Conservation (phyloP, 2,113 vertebrate species). For the Lipophrys pholis region DNA sequence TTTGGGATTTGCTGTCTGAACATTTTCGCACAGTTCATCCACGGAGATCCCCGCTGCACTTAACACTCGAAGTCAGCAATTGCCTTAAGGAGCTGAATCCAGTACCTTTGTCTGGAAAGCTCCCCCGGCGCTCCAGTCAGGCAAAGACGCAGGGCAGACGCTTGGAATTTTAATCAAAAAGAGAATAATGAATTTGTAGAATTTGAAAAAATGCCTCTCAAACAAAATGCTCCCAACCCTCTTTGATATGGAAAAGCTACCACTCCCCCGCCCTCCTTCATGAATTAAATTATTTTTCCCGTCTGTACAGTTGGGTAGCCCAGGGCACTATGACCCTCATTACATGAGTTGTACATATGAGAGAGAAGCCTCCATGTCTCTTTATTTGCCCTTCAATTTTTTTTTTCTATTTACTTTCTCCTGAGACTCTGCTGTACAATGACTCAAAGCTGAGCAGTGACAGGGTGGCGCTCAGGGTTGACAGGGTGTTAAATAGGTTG, state of each 20-base stretch:
- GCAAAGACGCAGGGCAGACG: constrained; percentile 54
- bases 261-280: constrained; percentile 56
- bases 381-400: constrained; percentile 59
- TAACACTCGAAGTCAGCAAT: constrained; percentile 51
- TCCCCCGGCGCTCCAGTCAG: constrained; percentile 61
- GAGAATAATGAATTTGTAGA: constrained; percentile 74
- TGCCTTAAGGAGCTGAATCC: constrained; percentile 58
- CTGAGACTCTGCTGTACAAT: constrained; percentile 13
- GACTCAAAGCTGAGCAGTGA: constrained; percentile 32
- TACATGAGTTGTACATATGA: constrained; percentile 62
- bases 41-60: constrained; percentile 47
- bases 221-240: constrained; percentile 68
- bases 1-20: constrained; percentile 61
- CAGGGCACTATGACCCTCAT: constrained; percentile 71
- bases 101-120: constrained; percentile 57
- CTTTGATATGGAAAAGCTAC: constrained; percentile 78
- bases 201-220: constrained; percentile 72
- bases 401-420: constrained; percentile 32
- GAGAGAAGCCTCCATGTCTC: constrained; percentile 50
- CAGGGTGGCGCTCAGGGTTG: constrained; percentile 18
- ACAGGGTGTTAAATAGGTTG: constrained; percentile 58
- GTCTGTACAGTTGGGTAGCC: constrained; percentile 68
- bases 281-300: constrained; percentile 73
- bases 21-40: constrained; percentile 33
- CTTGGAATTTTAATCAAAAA: constrained; percentile 66